These are phyloP conservation scores for Creontiades dilutus DNA, from an alignment of 2,888 invertebrate species.

Conservation along the genomic window DNA sequence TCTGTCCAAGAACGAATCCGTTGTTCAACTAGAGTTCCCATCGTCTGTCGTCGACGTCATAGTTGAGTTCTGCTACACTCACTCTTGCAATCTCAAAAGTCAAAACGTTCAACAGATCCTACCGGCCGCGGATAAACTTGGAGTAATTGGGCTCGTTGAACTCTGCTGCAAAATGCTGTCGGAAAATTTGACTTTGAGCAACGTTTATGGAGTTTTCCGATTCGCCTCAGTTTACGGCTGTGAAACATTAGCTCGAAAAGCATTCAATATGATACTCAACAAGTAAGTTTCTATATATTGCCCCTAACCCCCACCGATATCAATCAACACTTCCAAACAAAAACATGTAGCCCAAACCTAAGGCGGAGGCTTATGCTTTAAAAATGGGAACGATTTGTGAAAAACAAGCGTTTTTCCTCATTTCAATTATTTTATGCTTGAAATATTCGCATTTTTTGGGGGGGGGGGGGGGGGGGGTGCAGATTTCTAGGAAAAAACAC, in stretches of 20 bases:
- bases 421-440: too few relatives aligned
- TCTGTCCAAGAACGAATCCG: constrained; percentile 47
- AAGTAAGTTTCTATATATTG: background rate
- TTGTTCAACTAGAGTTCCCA: constrained; percentile 52
- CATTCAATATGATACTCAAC: constrained; percentile 79
- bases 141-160: constrained; percentile 86
- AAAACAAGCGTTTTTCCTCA: too few relatives aligned
- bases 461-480: too few relatives aligned
- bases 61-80: constrained; percentile 88
- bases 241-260: constrained; percentile 81
- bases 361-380: too few relatives aligned
- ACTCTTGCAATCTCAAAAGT: constrained; percentile 83
- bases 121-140: constrained; percentile 86
- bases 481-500: too few relatives aligned
- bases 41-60: constrained; percentile 82
- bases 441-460: too few relatives aligned
- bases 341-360: too few relatives aligned
- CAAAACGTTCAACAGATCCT: constrained; percentile 86
- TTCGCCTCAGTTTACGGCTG: constrained; percentile 87
- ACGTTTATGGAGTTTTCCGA: constrained; percentile 86
- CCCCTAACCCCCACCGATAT: background rate
- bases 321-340: too few relatives aligned
- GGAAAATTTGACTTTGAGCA: constrained; percentile 83
- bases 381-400: too few relatives aligned
- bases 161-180: constrained; percentile 85